phyloP scores from a whole-genome alignment of 2,888 invertebrate species.

The Sabatieria punctata region DNA sequence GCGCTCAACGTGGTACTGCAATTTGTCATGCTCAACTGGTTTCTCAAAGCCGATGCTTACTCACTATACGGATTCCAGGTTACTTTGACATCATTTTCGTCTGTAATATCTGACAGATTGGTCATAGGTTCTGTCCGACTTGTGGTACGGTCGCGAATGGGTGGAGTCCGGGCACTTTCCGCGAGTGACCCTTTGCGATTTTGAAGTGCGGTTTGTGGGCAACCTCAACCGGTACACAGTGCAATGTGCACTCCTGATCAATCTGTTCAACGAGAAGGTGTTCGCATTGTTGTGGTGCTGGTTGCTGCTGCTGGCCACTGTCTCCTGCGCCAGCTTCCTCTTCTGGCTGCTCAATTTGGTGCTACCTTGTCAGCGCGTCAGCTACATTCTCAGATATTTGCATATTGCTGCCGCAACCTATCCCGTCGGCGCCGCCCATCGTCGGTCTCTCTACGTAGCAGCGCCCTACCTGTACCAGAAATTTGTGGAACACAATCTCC shows the following conservation, averaged over 20 bases:
- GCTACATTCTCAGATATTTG: constrained; percentile 22
- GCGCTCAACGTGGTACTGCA: constrained; percentile 23
- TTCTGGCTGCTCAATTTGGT: constrained; percentile 23
- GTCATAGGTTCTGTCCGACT: constrained; percentile 20
- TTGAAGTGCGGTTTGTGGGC: constrained; percentile 28
- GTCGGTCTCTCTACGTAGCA: constrained; percentile 9
- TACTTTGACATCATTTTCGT: neutral
- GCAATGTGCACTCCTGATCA: constrained; percentile 27
- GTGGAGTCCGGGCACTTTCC: constrained; percentile 28
- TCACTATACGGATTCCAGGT: neutral
- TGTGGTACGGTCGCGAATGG: constrained; percentile 24
- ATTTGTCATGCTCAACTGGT: constrained; percentile 20
- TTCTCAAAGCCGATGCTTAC: constrained; percentile 19
- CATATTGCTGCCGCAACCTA: constrained; percentile 15
- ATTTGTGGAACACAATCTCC: constrained; percentile 22
- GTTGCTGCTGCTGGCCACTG: constrained; percentile 22
- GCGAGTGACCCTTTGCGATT: constrained; percentile 26
- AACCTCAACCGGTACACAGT: constrained; percentile 28
- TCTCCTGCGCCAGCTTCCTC: constrained; percentile 16
- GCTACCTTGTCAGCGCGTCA: constrained; percentile 15
- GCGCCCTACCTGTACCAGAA: constrained; percentile 18
- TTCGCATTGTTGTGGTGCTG: constrained; percentile 29
- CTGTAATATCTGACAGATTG: neutral
- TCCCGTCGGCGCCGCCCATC: neutral
- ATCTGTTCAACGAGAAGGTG: constrained; percentile 29